phyloP scores from a whole-genome alignment of 1,140 invertebrate genomes.

The Carposina sasakii region DNA sequence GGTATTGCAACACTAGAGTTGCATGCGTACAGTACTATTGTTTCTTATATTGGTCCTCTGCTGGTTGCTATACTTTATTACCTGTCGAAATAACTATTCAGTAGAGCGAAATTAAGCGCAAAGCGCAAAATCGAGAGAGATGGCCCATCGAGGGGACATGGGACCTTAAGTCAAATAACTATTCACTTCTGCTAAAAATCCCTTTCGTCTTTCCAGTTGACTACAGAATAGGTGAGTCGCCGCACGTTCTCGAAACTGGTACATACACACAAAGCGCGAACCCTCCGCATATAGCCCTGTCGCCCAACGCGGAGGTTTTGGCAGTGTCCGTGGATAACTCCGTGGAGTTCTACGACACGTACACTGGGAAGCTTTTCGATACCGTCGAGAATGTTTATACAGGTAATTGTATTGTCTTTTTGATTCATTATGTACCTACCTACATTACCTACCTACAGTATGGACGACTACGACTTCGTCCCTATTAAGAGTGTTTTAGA shows the following conservation, averaged over 20 bases:
- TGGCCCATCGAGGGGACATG: too few relatives aligned
- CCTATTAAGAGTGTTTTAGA: not conserved
- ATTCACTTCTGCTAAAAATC: too few relatives aligned
- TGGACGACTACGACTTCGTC: not conserved
- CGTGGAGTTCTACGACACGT: conserved; percentile 81
- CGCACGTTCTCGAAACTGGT: conserved; percentile 78
- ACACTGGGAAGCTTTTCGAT: conserved; percentile 76
- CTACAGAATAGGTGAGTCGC: conserved; percentile 84
- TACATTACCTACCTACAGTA: not conserved
- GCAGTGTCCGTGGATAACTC: conserved; percentile 77
- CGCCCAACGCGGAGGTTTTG: conserved; percentile 84
- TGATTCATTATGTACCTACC: not conserved
- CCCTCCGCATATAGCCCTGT: conserved; percentile 76
- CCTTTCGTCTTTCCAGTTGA: conserved; percentile 76
- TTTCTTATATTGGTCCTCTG: too few relatives aligned
- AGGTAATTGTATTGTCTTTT: conserved; percentile 53
- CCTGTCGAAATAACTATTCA: too few relatives aligned
- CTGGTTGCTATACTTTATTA: too few relatives aligned
- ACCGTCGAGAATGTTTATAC: conserved; percentile 77
- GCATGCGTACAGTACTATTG: too few relatives aligned
- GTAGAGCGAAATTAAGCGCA: too few relatives aligned
- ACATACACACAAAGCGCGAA: conserved; percentile 71
- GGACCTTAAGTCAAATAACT: too few relatives aligned
- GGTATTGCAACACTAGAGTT: too few relatives aligned
- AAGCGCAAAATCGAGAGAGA: too few relatives aligned